phyloP scores from a whole-genome alignment of 2,888 invertebrate species.

The Trichogramma dendrolimi region DNA sequence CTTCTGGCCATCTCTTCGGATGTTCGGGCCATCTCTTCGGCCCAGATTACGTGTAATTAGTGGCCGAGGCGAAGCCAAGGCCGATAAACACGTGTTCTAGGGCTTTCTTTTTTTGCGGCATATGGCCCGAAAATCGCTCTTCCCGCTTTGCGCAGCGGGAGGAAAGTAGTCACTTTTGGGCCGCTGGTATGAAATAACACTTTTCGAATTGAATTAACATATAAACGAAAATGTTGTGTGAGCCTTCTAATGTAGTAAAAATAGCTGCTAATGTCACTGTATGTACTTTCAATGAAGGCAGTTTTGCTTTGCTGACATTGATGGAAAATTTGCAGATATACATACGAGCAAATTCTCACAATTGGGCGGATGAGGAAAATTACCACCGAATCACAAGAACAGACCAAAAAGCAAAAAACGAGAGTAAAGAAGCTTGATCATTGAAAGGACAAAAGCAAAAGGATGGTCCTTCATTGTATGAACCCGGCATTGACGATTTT shows the following conservation, averaged over 20 bases:
- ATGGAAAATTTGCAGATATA: conserved; percentile 23
- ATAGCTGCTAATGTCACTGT: conserved; percentile 29
- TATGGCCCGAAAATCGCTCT: no score
- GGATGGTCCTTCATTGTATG: conserved; percentile 20
- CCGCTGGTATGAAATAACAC: no score
- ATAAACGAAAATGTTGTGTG: conserved; percentile 22
- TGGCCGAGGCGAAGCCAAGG: no score
- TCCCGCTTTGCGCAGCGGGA: no score
- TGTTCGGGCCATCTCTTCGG: no score
- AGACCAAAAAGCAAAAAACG: conserved; percentile 12
- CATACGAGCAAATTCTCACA: conserved; percentile 16
- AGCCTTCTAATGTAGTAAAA: conserved; percentile 22
- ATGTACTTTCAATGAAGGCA: conserved; percentile 27
- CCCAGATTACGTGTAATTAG: no score
- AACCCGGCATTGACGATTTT: no score
- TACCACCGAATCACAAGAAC: conserved; percentile 21
- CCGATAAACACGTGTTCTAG: no score
- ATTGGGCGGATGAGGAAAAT: conserved; percentile 16
- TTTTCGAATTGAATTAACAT: no score
- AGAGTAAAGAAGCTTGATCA: conserved; percentile 23
- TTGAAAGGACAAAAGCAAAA: conserved; percentile 28
- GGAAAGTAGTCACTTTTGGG: no score
- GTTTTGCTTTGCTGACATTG: conserved; percentile 25
- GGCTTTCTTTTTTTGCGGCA: no score
- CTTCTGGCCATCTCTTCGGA: no score